Evolutionary conservation across 2,888 invertebrate genomes (phyloP).

Genomic region (Merodon equestris): DNA sequence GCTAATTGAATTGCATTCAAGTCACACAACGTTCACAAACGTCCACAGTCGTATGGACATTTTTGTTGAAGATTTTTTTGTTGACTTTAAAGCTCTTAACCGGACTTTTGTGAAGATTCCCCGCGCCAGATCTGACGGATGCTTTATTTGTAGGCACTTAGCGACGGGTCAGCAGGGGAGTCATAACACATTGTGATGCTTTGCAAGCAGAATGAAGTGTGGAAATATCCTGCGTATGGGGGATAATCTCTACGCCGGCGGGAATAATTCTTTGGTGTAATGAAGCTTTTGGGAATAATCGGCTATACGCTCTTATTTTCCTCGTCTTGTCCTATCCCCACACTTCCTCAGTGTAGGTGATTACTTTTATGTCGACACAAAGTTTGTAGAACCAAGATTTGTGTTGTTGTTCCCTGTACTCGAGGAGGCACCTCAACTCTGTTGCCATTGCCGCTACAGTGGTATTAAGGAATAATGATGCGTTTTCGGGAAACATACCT

Average conservation of each 20-base stretch:
- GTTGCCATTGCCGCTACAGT: no score
- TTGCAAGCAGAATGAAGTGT: slow-evolving; percentile 7
- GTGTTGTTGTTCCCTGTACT: slow-evolving; percentile 14
- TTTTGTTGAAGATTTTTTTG: slow-evolving; percentile 3
- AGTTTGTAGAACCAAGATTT: slow-evolving; percentile 14
- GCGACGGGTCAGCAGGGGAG: background rate
- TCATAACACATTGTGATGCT: slow-evolving; percentile 29
- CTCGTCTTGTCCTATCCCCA: slow-evolving; percentile 4
- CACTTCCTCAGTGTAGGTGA: slow-evolving; percentile 21
- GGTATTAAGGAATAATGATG: slow-evolving; percentile 35
- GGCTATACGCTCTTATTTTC: slow-evolving; percentile 14
- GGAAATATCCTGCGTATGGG: slow-evolving; percentile 7
- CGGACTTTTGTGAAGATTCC: no score
- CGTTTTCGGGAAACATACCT: slow-evolving; percentile 30
- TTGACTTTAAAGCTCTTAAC: no score
- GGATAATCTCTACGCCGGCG: slow-evolving; percentile 45
- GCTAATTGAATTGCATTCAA: slow-evolving; percentile 66
- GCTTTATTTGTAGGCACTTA: slow-evolving; percentile 8
- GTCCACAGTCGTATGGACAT: background rate
- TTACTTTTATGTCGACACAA: slow-evolving; percentile 49
- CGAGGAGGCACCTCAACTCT: no score
- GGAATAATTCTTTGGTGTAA: slow-evolving; percentile 59
- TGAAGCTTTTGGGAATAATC: slow-evolving; percentile 60
- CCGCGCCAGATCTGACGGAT: no score
- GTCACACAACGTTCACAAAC: slow-evolving; percentile 18